Conservation (phyloP, 2,113 vertebrate genomes). For the Taxidea taxus region DNA sequence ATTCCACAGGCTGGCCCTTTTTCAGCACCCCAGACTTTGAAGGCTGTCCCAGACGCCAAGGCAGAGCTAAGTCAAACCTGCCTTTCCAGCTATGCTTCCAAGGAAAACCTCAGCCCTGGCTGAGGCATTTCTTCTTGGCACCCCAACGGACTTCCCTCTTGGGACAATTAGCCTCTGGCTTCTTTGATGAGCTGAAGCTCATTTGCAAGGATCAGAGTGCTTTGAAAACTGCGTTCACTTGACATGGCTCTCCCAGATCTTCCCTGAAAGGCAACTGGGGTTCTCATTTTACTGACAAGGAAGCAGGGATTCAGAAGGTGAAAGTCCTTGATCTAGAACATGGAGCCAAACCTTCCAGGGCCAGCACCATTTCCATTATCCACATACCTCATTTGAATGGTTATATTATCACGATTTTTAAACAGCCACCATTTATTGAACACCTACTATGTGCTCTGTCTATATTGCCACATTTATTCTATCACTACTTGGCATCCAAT, state of each 20-base stretch:
- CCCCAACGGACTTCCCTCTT: not conserved
- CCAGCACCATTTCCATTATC: not conserved
- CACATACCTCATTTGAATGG: not conserved
- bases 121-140: rapidly evolving
- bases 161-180: not conserved
- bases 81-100: not conserved
- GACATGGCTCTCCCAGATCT: not conserved
- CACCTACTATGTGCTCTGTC: not conserved
- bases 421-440: not conserved
- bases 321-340: not conserved
- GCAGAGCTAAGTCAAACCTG: not conserved
- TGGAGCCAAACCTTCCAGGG: not conserved
- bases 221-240: not conserved
- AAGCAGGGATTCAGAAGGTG: not conserved
- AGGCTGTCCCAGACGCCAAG: not conserved
- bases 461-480: rapidly evolving
- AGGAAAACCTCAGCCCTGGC: not conserved
- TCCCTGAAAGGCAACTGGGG: not conserved
- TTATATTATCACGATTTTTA: not conserved
- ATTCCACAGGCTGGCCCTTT: not conserved
- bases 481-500: not conserved
- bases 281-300: not conserved
- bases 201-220: not conserved
- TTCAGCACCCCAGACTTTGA: not conserved
- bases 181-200: not conserved